These are phyloP conservation scores for Pygoscelis antarcticus DNA, from an alignment of 2,113 vertebrate species.

Conservation along the genomic window DNA sequence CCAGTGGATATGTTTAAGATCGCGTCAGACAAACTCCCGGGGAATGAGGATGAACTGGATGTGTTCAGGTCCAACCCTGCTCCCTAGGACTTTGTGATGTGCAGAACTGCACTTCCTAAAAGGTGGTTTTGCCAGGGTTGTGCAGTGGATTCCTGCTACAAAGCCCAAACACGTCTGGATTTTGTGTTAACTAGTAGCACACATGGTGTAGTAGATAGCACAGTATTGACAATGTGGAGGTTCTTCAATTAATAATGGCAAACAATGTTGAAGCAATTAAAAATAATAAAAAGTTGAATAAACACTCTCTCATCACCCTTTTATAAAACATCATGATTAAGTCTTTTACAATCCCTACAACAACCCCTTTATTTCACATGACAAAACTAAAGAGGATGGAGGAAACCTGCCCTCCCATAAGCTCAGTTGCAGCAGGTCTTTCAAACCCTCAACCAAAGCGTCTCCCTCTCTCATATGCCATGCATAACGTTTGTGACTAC, in stretches of 20 bases:
- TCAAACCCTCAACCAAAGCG: neutral
- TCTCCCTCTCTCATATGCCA: neutral
- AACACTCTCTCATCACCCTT: neutral
- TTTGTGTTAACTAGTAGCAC: neutral
- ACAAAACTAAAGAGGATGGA: neutral
- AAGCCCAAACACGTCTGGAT: neutral
- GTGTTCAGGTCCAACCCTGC: neutral
- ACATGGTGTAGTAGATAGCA: neutral
- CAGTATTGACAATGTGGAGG: fast-evolving
- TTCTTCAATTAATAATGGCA: neutral
- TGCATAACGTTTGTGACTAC: neutral
- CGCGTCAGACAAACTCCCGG: fast-evolving
- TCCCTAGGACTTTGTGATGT: neutral
- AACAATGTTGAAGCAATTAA: neutral
- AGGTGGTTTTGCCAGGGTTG: neutral
- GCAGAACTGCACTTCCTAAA: neutral
- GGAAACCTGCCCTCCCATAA: neutral
- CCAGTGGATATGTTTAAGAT: neutral
- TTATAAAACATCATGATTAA: neutral
- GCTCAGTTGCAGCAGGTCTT: neutral
- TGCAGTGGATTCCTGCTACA: neutral
- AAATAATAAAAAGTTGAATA: neutral
- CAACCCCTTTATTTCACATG: neutral
- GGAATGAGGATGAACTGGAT: constrained; percentile 6
- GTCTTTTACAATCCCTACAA: neutral